Evolutionary conservation across 2,888 invertebrate genomes (phyloP).

Genomic region (Resseliella maxima): DNA sequence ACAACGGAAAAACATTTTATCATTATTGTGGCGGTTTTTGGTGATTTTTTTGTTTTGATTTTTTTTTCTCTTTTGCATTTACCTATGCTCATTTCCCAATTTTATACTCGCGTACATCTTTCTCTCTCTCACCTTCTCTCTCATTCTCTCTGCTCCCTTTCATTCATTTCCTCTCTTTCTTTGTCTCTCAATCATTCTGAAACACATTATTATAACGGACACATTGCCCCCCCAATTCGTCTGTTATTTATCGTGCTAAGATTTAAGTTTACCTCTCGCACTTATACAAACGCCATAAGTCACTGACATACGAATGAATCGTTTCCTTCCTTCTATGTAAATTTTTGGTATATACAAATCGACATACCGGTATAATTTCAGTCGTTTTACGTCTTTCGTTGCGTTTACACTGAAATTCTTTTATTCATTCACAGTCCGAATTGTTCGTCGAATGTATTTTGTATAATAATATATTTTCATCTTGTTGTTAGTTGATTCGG

Average conservation of each 20-base stretch:
- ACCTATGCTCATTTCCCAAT: too few relatives aligned
- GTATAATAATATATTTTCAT: too few relatives aligned
- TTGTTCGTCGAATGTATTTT: too few relatives aligned
- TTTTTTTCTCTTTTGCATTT: too few relatives aligned
- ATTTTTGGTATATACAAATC: conserved; percentile 44
- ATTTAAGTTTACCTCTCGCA: background rate
- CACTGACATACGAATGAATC: conserved; percentile 33
- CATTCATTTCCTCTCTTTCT: background rate
- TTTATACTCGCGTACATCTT: background rate
- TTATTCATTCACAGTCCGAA: background rate
- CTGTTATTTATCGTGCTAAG: background rate
- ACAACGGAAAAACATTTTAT: conserved; percentile 22
- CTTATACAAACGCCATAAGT: conserved; percentile 21
- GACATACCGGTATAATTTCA: conserved; percentile 51
- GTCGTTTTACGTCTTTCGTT: conserved; percentile 49
- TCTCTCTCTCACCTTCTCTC: background rate
- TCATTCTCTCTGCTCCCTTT: background rate
- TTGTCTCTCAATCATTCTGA: background rate
- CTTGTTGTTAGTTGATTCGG: too few relatives aligned
- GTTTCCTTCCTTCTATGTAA: conserved; percentile 53
- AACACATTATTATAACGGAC: background rate
- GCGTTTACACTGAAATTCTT: background rate
- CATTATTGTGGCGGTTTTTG: background rate
- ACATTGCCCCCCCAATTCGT: background rate
- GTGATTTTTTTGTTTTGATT: too few relatives aligned